Base-by-base conservation (phyloP, 2,888 invertebrate species). In the Carpatolechia fugitivella region DNA sequence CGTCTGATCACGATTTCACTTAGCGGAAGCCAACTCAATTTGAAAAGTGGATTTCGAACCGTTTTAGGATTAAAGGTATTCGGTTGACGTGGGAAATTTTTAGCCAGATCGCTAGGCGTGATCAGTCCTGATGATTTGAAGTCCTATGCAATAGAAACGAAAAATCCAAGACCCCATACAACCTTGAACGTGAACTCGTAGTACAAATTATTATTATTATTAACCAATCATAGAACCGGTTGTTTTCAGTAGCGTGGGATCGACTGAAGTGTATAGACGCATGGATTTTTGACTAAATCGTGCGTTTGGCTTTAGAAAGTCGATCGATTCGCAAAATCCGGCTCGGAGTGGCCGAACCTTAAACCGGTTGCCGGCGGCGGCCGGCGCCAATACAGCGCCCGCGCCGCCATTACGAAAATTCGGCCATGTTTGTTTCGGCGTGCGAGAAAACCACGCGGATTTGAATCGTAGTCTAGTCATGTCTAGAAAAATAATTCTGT, bases 361-460 rank as follows among this genome's bases (percentile, higher is more conserved):
- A 76, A 82, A 85, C 85, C 84, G 82, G 85, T 82, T 75, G 61
- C 54, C 58, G 60, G 49, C 84, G 82, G 85, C 82, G 75, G 61
- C 54, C 58, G 60, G 49, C 79, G 75, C 79, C 80, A 77, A 78
- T 66, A 65, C 65, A 68, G 3, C 24, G 6, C 24, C 24, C 24
- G 6, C 24, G 74, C 80, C 74, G 80, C 83, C 84, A 84, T 84
- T 74, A 80, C 75, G 72, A 76, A 80, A 82, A 80, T 86, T 87
- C 86, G 84, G 84, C 85, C 85, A 85, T 86, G 76, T 85, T 85
- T 76, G 79, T 78, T 76, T 74, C 74, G 68, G 66, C 64, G 65
- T 64, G 76, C 74, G 79, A 82, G 83, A 84, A 80, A 76, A 80
- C 73, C 20, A 20, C 6, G 10, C 35, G 8, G 2, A 24, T 52